Percentiles rank a stretch among this genome's conserved stretches.
These are phyloP conservation scores for Sarcophaga caerulescens DNA, from an alignment of 2,888 invertebrate genomes.

Conservation along the genomic window DNA sequence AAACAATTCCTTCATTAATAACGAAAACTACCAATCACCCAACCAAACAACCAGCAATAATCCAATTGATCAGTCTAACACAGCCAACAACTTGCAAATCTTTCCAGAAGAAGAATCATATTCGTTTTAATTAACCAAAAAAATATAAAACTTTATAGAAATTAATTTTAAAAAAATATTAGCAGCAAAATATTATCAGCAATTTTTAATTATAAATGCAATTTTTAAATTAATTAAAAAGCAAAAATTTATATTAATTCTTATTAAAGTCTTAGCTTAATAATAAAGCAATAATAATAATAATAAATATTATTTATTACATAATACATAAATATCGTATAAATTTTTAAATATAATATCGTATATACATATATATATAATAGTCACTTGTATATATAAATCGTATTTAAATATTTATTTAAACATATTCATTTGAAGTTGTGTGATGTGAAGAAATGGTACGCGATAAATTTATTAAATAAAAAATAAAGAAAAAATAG, in stretches of 20 bases:
- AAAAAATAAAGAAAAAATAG: neutral
- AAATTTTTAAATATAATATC: neutral
- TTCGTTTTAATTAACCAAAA: constrained; percentile 38
- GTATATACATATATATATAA: constrained; percentile 16
- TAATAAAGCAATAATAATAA: neutral
- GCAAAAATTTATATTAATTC: neutral
- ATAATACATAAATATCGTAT: constrained; percentile 2
- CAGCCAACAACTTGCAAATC: constrained; percentile 64
- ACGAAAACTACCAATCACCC: neutral
- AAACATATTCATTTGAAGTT: neutral
- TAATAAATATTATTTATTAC: neutral
- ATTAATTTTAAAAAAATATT: neutral
- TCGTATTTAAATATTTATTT: constrained; percentile 15
- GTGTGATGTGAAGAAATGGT: constrained; percentile 18
- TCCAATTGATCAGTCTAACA: constrained; percentile 53
- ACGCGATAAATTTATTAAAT: neutral
- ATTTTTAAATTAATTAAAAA: constrained; percentile 29
- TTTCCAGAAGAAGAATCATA: constrained; percentile 51
- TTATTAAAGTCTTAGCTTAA: neutral
- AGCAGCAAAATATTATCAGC: neutral
- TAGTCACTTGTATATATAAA: constrained; percentile 21
- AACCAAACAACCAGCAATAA: constrained; percentile 49
- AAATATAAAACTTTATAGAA: constrained; percentile 1
- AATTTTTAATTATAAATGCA: constrained; percentile 34
- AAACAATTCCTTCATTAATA: no score